phyloP scores from a whole-genome alignment of 92 coral and sea anemone genomes.

The Paramuricea clavata region DNA sequence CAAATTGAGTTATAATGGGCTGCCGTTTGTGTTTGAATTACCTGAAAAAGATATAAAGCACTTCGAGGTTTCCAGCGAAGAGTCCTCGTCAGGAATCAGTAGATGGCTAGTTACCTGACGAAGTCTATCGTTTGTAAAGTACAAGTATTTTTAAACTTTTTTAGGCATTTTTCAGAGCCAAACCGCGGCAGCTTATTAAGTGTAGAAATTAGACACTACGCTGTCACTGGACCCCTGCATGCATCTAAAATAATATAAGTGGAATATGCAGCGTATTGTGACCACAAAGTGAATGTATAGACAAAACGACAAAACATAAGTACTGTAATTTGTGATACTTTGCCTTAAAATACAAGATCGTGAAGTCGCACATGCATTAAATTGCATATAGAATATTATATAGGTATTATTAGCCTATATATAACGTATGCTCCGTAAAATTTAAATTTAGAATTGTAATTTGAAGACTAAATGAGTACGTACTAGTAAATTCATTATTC shows the following conservation, averaged over 20 bases:
- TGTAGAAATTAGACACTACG: background rate
- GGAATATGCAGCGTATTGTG: background rate
- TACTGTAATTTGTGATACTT: background rate
- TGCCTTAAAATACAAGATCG: background rate
- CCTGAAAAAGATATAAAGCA: background rate
- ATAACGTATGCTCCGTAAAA: too few species aligned
- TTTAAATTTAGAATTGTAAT: too few species aligned
- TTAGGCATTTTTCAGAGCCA: background rate
- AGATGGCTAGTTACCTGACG: background rate
- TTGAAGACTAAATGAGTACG: too few species aligned
- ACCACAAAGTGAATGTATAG: background rate
- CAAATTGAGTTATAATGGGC: conserved; percentile 8
- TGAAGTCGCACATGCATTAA: background rate
- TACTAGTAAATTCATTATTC: too few species aligned
- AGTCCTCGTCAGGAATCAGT: background rate
- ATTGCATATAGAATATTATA: background rate
- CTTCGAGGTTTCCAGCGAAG: background rate
- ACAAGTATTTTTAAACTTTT: background rate
- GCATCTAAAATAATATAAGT: background rate
- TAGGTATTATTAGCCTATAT: too few species aligned
- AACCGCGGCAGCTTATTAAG: background rate
- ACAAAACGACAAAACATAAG: background rate
- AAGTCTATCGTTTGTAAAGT: too few species aligned
- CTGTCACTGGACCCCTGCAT: background rate
- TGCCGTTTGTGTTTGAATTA: background rate